Evolutionary conservation across 1,140 invertebrate genomes (phyloP).

Genomic region (Drosophila kurseongensis): DNA sequence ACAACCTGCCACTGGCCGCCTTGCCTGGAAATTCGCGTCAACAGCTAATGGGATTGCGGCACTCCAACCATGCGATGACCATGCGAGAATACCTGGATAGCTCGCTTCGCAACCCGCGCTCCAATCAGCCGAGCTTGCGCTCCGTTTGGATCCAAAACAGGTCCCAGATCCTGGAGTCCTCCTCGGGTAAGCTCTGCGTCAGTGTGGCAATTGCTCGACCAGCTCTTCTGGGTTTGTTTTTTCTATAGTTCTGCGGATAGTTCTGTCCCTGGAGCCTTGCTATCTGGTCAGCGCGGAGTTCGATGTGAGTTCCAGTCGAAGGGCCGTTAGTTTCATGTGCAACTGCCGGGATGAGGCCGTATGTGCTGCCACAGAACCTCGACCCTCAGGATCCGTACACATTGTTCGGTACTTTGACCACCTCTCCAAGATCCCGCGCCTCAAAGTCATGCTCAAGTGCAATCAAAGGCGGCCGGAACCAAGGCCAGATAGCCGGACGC

Average conservation of each 20-base stretch:
- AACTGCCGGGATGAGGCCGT: slow-evolving; percentile 15
- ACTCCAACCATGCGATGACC: slow-evolving; percentile 25
- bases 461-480: slow-evolving; percentile 24
- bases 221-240: background rate
- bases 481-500: slow-evolving; percentile 25
- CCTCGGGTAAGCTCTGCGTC: slow-evolving; percentile 50
- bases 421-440: slow-evolving; percentile 53
- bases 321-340: slow-evolving; percentile 59
- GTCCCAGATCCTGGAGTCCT: slow-evolving; percentile 41
- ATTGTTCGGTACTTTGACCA: slow-evolving; percentile 65
- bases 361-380: slow-evolving; percentile 29
- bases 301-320: slow-evolving; percentile 31
- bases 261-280: slow-evolving; percentile 64
- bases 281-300: slow-evolving; percentile 66
- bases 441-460: slow-evolving; percentile 53
- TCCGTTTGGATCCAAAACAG: slow-evolving; percentile 62
- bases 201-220: background rate
- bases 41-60: background rate
- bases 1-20: slow-evolving; percentile 69
- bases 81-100: slow-evolving; percentile 21
- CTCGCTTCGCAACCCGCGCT: slow-evolving; percentile 13
- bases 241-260: slow-evolving; percentile 49
- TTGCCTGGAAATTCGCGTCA: slow-evolving; percentile 15
- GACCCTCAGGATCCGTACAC: slow-evolving; percentile 6
- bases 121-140: slow-evolving; percentile 26